Evolutionary conservation across 2,113 vertebrate genomes (phyloP), one percentile per base, ranked within the genome.

Genomic region (Austrofundulus limnaeus): DNA sequence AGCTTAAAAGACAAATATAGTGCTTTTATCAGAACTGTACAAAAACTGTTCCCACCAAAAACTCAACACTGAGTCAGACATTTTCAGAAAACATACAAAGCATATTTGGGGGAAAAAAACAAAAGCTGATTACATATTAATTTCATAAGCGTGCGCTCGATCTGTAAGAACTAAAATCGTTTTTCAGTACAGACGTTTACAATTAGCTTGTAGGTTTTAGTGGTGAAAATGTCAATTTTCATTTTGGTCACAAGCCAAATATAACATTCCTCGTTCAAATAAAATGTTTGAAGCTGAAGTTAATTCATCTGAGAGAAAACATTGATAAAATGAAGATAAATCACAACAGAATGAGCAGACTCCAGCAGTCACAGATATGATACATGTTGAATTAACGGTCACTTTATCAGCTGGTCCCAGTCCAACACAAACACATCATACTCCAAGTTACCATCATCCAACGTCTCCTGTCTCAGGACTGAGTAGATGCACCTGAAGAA

Each of bases 1-100:
- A 87, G 87, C 58, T 84, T 92, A 81, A 90, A 89, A 92, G 87
- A 59, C 80, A 77, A 87, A 89, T 78, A 86, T 92, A 92, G 92
- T 92, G 91, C 86, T 92, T 89, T 91, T 75, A 82, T 85, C 78
- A 81, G 48, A 82, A 78, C 88, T 92, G 88, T 93, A 93, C 92
- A 93, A 80, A 75, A 63, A 52, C 54, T 2, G 47, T 76, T 91
- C 73, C 75, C 66, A 75, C 64, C 84, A 81, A 75, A 50, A 75
- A 73, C 73, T 80, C 67, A 85, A 85, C 80, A 76, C 68, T 56
- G 65, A 85, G 83, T 86, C 77, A 84, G 80, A 67, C 51, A 70
- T 57, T 61, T 68, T 62, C 52, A 79, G 76, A 71, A 89, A 85
- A 89, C 82, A 82, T 83, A 89, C 68, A 79, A 89, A 90, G 87